phyloP scores from a whole-genome alignment of 2,888 invertebrate species.

The Pterostichus madidus region DNA sequence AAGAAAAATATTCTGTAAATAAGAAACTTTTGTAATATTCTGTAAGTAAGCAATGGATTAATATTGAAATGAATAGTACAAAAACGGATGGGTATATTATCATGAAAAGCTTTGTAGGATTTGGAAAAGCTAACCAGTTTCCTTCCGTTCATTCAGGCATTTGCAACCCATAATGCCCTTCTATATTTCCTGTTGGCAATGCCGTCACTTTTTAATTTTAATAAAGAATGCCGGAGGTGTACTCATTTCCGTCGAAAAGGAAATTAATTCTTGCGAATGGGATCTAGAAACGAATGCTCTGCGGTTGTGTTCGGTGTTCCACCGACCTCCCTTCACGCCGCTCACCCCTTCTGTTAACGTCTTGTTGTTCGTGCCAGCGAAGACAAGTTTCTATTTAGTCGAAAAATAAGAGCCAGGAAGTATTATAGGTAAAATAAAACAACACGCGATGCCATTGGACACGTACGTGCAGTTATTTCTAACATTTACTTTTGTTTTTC shows the following conservation, averaged over 20 bases:
- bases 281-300: slow-evolving; percentile 34
- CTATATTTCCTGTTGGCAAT: slow-evolving; percentile 24
- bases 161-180: slow-evolving; percentile 31
- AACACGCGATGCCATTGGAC: slow-evolving; percentile 59
- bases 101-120: slow-evolving; percentile 18
- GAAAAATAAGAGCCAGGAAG: slow-evolving; percentile 60
- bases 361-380: slow-evolving; percentile 51
- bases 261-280: slow-evolving; percentile 65
- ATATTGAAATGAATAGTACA: no score
- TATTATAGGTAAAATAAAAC: slow-evolving; percentile 60
- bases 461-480: slow-evolving; percentile 25
- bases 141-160: slow-evolving; percentile 26
- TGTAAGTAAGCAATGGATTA: no score
- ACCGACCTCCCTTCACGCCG: neutral
- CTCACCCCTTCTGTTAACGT: neutral
- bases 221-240: slow-evolving; percentile 62
- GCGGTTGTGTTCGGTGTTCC: slow-evolving; percentile 2
- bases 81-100: slow-evolving; percentile 4
- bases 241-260: slow-evolving; percentile 62
- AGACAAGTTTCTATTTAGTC: slow-evolving; percentile 65
- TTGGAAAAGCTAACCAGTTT: slow-evolving; percentile 37
- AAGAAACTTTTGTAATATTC: no score
- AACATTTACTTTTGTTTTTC: slow-evolving; percentile 40
- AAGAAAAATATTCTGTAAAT: no score
- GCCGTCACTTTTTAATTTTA: slow-evolving; percentile 57